Evolutionary conservation across 2,113 vertebrate species (phyloP).

Genomic region (Petaurus breviceps): DNA sequence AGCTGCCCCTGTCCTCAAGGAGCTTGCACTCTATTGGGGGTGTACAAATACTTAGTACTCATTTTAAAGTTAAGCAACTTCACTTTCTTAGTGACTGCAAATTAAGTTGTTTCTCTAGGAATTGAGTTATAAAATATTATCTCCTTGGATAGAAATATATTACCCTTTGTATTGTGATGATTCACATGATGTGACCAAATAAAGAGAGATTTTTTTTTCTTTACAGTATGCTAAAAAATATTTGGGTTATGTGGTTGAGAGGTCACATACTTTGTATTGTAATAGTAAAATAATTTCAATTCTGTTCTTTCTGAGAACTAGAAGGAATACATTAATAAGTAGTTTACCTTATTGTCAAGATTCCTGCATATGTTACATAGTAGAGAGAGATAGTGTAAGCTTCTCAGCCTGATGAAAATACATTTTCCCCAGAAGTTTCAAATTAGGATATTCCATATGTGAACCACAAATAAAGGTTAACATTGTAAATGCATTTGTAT

Average conservation of each 20-base stretch:
- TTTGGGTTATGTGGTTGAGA: neutral
- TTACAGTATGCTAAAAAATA: neutral
- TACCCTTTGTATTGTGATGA: neutral
- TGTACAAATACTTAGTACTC: neutral
- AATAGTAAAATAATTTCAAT: neutral
- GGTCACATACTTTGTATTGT: neutral
- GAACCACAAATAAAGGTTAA: neutral
- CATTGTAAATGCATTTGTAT: neutral
- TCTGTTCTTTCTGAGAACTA: neutral
- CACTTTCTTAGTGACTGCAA: neutral
- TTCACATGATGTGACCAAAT: neutral
- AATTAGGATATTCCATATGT: neutral
- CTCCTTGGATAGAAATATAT: neutral
- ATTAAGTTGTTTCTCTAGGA: neutral
- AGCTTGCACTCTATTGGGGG: neutral
- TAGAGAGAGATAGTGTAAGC: neutral
- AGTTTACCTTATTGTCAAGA: neutral
- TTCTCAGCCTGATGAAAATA: neutral
- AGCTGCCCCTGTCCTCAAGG: neutral
- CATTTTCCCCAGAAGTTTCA: neutral
- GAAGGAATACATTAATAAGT: neutral
- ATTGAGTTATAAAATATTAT: neutral
- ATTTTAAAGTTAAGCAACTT: neutral
- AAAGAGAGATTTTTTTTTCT: neutral
- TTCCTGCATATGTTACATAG: neutral